Evolutionary conservation across 1,140 invertebrate species (phyloP).

Genomic region (Caenorhabditis latens): DNA sequence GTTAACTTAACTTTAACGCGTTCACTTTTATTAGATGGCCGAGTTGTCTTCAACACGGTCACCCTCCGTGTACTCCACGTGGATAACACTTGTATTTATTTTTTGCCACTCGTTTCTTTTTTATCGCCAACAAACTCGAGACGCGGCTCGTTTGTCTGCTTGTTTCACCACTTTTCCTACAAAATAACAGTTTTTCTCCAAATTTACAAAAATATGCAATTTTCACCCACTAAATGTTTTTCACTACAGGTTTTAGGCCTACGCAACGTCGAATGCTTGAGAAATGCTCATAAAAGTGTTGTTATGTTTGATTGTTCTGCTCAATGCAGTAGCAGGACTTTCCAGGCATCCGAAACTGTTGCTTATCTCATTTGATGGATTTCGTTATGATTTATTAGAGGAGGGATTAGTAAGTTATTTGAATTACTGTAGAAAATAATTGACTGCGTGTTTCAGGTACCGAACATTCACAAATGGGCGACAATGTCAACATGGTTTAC

Average conservation of each 20-base stretch:
- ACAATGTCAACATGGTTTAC: slow-evolving; percentile 54
- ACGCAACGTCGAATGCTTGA: background rate
- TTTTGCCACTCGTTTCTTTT: slow-evolving; percentile 3
- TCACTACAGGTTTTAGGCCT: slow-evolving; percentile 39
- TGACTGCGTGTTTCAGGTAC: slow-evolving; percentile 12
- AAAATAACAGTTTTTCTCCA: background rate
- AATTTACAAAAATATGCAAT: background rate
- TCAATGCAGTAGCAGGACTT: background rate
- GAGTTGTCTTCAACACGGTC: background rate
- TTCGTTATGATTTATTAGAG: slow-evolving; percentile 60
- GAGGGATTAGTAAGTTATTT: slow-evolving; percentile 41
- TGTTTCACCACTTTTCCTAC: background rate
- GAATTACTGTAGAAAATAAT: background rate
- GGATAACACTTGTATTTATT: background rate
- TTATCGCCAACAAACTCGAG: background rate
- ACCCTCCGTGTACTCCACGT: background rate
- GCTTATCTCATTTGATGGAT: slow-evolving; percentile 63
- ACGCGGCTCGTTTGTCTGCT: background rate
- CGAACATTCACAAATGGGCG: slow-evolving; percentile 61
- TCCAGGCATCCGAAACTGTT: slow-evolving; percentile 55
- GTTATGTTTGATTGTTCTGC: background rate
- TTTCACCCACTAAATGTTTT: background rate
- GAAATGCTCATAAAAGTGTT: background rate
- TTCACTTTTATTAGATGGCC: background rate
- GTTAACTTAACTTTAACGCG: too few relatives aligned